Evolutionary conservation across 2,888 invertebrate species (phyloP).

Genomic region (Eupithecia subfuscata): DNA sequence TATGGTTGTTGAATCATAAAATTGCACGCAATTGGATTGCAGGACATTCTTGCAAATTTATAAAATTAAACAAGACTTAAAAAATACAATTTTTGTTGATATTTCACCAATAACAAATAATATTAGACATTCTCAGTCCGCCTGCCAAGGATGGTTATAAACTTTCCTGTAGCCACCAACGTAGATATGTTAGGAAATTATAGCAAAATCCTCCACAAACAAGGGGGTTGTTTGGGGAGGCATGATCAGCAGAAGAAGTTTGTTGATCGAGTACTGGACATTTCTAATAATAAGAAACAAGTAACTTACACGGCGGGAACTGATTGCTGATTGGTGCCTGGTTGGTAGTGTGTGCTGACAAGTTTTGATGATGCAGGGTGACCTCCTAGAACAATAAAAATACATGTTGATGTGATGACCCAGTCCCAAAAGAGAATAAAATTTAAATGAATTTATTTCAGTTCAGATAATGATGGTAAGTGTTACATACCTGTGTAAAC

Average conservation of each 20-base stretch:
- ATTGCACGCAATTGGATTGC: background rate
- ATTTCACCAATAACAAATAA: background rate
- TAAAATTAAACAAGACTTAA: background rate
- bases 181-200: background rate
- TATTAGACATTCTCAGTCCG: background rate
- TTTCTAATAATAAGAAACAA: background rate
- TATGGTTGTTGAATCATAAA: background rate
- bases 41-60: background rate
- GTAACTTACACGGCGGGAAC: background rate
- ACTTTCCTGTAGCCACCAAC: background rate
- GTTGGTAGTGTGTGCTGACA: background rate
- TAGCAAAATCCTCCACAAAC: background rate
- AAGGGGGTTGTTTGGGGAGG: background rate
- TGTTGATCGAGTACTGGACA: background rate
- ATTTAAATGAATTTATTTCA: too few species aligned
- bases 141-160: background rate
- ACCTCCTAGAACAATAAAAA: background rate
- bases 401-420: background rate
- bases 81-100: background rate
- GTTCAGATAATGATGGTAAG: background rate
- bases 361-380: background rate
- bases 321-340: background rate
- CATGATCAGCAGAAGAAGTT: background rate
- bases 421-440: background rate
- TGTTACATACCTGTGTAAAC: slow-evolving; percentile 31